Conservation (phyloP, 2,113 vertebrate genomes). For the Beaufortia kweichowensis region DNA sequence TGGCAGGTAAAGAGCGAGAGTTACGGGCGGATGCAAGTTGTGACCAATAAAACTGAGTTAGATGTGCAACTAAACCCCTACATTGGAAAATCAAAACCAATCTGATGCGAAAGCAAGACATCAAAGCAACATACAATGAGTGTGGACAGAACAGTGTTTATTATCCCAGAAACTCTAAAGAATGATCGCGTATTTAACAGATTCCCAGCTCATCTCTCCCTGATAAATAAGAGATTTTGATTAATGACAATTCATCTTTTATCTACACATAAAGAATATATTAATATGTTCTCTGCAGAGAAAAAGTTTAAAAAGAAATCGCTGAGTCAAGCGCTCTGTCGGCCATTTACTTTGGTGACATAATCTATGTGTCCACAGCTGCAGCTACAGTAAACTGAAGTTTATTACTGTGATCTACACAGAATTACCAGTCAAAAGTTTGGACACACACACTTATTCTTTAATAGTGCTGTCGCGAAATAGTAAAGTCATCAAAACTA, state of each 20-base stretch:
- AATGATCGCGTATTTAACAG: background rate
- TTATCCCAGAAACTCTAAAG: background rate
- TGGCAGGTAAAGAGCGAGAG: background rate
- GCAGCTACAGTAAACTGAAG: conserved; percentile 32
- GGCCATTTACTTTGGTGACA: conserved; percentile 21
- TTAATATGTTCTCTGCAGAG: conserved; percentile 24
- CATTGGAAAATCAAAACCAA: background rate
- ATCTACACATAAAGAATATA: conserved; percentile 35
- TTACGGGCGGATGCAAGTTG: background rate
- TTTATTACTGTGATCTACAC: conserved; percentile 23
- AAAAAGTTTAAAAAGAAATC: conserved; percentile 17
- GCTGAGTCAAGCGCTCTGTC: conserved; percentile 8
- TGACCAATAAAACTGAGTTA: background rate
- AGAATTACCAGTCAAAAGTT: background rate
- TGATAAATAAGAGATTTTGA: conserved; percentile 24
- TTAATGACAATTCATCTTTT: conserved; percentile 35
- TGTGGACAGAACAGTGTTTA: conserved; percentile 6
- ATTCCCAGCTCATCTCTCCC: background rate
- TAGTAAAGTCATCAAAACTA: no score
- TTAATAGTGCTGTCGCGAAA: no score
- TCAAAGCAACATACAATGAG: background rate
- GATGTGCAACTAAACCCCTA: background rate
- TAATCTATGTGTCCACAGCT: conserved; percentile 36
- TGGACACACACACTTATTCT: no score
- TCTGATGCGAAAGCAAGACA: background rate